A percentile compares a stretch with the other conserved stretches of the same genome.
phyloP scores from a whole-genome alignment of 2,797 vertebrate species.

The Macroramphosus scolopax region DNA sequence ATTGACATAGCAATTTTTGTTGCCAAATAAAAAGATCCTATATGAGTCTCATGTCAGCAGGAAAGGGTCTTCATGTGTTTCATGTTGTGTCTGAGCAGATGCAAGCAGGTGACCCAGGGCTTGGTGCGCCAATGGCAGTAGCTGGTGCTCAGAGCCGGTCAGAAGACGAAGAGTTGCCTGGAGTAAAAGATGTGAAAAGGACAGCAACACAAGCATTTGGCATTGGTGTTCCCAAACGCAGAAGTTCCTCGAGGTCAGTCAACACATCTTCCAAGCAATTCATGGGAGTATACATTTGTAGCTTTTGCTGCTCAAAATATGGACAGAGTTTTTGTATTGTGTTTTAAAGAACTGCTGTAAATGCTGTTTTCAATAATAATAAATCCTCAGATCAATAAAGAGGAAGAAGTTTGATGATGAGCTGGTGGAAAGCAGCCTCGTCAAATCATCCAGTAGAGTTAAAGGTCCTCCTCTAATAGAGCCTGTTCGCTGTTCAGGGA shows the following conservation, averaged over 20 bases:
- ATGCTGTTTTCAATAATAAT: not conserved
- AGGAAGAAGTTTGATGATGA: slow-evolving; percentile 97
- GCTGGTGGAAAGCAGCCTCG: slow-evolving; percentile 94
- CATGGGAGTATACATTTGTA: too few species aligned
- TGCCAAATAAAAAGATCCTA: too few species aligned
- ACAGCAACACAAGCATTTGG: slow-evolving; percentile 84
- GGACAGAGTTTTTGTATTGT: too few species aligned
- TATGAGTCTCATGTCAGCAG: too few species aligned
- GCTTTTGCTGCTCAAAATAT: not conserved
- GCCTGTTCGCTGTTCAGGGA: slow-evolving; percentile 86
- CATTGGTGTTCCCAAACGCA: slow-evolving; percentile 87
- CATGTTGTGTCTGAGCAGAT: slow-evolving; percentile 59
- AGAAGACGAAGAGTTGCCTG: slow-evolving; percentile 88
- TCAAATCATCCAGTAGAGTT: slow-evolving; percentile 91
- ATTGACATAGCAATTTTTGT: too few species aligned
- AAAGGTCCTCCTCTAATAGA: slow-evolving; percentile 89
- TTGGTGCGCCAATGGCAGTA: slow-evolving; percentile 79
- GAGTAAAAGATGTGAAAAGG: slow-evolving; percentile 84
- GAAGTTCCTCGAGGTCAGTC: slow-evolving; percentile 91
- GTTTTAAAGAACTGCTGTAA: too few species aligned
- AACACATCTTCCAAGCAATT: not conserved
- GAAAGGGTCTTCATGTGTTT: not conserved
- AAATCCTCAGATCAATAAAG: slow-evolving; percentile 88
- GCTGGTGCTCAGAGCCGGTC: slow-evolving; percentile 85
- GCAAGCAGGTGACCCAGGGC: slow-evolving; percentile 73